Conservation (phyloP, 2,888 invertebrate genomes). For the Aphelenchoides bicaudatus region DNA sequence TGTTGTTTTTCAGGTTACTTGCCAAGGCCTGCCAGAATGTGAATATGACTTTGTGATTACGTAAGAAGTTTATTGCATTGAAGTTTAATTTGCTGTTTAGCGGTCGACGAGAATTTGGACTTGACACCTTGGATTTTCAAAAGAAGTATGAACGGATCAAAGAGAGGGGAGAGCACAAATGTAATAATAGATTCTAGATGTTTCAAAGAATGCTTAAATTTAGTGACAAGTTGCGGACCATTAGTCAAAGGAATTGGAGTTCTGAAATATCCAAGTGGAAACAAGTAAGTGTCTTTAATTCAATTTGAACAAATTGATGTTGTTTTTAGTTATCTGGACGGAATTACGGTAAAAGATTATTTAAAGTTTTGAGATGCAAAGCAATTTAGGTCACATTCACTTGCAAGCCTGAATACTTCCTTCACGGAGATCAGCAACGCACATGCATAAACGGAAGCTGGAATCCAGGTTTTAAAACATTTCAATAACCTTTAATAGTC, state of each 20-base stretch:
- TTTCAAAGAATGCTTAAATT: constrained; percentile 14
- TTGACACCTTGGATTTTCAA: constrained; percentile 40
- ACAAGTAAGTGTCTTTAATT: too few species aligned
- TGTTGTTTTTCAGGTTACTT: constrained; percentile 27
- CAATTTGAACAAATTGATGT: too few species aligned
- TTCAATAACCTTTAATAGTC: too few species aligned
- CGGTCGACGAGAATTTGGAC: constrained; percentile 41
- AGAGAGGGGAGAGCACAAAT: constrained; percentile 29
- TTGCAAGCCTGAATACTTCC: constrained; percentile 40
- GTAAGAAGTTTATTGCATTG: too few species aligned
- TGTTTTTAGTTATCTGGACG: constrained; percentile 48
- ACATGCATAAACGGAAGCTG: constrained; percentile 44
- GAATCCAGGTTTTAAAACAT: too few species aligned
- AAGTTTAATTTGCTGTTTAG: too few species aligned
- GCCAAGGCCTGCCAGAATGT: constrained; percentile 36
- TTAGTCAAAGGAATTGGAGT: constrained; percentile 42
- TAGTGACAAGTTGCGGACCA: constrained; percentile 36
- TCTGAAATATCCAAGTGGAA: constrained; percentile 41
- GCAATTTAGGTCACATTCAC: constrained; percentile 41
- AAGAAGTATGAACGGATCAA: constrained; percentile 33
- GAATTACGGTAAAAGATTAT: too few species aligned
- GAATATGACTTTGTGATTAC: too few species aligned
- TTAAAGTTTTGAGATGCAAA: too few species aligned
- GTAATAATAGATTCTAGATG: constrained; percentile 15
- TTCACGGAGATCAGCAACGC: constrained; percentile 44